Evolutionary conservation across 2,888 invertebrate genomes (phyloP).

Genomic region (Hanleya hanleyi): DNA sequence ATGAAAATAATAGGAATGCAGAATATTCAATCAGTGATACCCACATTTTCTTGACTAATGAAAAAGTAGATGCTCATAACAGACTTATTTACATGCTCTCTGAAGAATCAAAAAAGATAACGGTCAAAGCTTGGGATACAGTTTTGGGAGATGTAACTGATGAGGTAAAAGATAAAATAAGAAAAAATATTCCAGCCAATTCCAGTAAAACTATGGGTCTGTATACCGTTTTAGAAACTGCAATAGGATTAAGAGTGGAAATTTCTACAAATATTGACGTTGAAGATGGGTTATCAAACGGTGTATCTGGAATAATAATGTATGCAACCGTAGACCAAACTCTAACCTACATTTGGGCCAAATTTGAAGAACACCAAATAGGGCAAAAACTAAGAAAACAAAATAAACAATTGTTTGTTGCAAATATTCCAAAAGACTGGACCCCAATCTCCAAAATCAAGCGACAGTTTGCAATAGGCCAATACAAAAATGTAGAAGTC

Average conservation of each 20-base stretch:
- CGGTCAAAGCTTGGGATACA: conserved; percentile 28
- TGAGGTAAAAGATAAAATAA: conserved; percentile 20
- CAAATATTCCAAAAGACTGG: too few relatives aligned
- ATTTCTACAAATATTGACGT: conserved; percentile 35
- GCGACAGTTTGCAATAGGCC: too few relatives aligned
- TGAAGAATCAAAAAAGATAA: conserved; percentile 15
- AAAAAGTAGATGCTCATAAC: too few relatives aligned
- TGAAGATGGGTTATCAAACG: conserved; percentile 45
- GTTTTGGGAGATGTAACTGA: conserved; percentile 29
- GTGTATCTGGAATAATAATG: conserved; percentile 32
- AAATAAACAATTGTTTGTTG: conserved; percentile 29
- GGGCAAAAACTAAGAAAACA: conserved; percentile 21
- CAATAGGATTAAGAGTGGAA: conserved; percentile 29
- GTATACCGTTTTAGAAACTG: conserved; percentile 21
- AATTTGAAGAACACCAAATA: conserved; percentile 26
- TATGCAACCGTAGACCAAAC: too few relatives aligned
- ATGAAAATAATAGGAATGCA: too few relatives aligned
- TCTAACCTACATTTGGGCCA: conserved; percentile 40
- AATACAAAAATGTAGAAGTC: too few relatives aligned
- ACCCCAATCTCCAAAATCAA: too few relatives aligned
- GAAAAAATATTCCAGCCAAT: conserved; percentile 33
- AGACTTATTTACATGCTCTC: too few relatives aligned
- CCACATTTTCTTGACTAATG: too few relatives aligned
- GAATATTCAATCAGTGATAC: too few relatives aligned
- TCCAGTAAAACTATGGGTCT: conserved; percentile 36